phyloP scores from a whole-genome alignment of 2,797 vertebrate species.

The Lepidocolaptes lacrymiger region DNA sequence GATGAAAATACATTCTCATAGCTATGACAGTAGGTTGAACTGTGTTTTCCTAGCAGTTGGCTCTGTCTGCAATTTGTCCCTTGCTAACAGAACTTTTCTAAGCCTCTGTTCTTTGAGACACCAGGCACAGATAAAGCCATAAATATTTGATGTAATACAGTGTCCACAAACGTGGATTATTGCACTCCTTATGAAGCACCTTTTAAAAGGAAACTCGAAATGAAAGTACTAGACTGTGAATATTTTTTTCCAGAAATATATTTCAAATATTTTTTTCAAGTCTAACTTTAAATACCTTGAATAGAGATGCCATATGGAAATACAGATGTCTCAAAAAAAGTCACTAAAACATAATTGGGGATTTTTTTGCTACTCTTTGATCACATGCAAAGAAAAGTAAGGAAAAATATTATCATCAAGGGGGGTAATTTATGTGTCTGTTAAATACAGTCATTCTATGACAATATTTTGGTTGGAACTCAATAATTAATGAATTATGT shows the following conservation, averaged over 20 bases:
- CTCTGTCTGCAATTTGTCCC: not conserved
- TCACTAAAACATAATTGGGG: no score
- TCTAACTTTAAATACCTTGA: not conserved
- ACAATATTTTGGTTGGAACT: not conserved
- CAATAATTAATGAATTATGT: not conserved
- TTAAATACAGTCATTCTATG: not conserved
- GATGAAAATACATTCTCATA: not conserved
- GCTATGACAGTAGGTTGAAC: not conserved
- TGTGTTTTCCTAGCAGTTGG: not conserved
- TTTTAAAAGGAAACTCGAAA: not conserved
- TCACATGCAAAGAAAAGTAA: not conserved
- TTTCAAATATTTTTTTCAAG: not conserved
- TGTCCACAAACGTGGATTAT: not conserved
- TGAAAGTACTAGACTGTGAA: not conserved
- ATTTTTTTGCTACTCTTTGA: not conserved
- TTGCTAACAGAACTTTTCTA: not conserved
- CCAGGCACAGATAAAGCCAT: not conserved
- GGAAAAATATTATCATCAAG: not conserved
- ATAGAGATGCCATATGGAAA: not conserved
- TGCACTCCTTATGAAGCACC: not conserved
- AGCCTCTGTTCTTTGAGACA: not conserved
- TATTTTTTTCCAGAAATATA: fast-evolving
- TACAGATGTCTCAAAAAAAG: not conserved
- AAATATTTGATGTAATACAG: not conserved
- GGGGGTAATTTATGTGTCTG: not conserved